Conservation (phyloP, 2,888 invertebrate species). For the Acanthococcus lagerstroemiae region DNA sequence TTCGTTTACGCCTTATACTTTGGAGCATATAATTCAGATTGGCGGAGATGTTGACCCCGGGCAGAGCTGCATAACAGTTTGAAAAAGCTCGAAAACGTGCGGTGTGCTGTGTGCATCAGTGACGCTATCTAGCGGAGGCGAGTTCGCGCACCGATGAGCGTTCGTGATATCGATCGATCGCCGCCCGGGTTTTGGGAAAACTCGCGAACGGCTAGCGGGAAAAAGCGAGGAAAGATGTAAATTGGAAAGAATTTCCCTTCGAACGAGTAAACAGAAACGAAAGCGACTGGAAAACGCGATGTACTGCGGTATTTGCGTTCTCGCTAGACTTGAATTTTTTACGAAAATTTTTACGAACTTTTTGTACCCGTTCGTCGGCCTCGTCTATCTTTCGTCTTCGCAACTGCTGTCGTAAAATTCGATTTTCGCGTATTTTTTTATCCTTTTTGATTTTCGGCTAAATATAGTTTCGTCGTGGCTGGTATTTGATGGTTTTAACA, state of each 20-base stretch:
- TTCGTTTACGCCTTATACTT: too few species aligned
- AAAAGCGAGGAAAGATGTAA: slow-evolving; percentile 9
- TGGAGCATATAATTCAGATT: slow-evolving; percentile 18
- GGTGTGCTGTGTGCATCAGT: background rate
- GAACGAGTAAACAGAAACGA: slow-evolving; percentile 24
- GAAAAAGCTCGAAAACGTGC: background rate
- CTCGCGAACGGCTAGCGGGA: background rate
- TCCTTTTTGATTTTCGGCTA: background rate
- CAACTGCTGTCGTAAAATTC: background rate
- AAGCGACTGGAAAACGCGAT: slow-evolving; percentile 9
- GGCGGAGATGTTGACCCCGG: slow-evolving; percentile 14
- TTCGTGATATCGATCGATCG: slow-evolving; percentile 8
- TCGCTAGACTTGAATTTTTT: background rate
- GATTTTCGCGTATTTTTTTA: background rate
- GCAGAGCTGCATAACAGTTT: slow-evolving; percentile 20
- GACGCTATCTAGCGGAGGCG: background rate
- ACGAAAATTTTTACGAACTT: slow-evolving; percentile 9
- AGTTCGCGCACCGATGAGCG: slow-evolving; percentile 15
- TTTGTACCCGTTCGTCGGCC: background rate
- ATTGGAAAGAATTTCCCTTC: slow-evolving; percentile 3
- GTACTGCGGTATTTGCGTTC: slow-evolving; percentile 16
- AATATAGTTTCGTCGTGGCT: background rate
- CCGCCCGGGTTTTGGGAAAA: slow-evolving; percentile 17
- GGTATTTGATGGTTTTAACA: background rate
- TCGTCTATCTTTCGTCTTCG: background rate